phyloP scores from a whole-genome alignment of 2,888 invertebrate species.

The Pteria penguin region DNA sequence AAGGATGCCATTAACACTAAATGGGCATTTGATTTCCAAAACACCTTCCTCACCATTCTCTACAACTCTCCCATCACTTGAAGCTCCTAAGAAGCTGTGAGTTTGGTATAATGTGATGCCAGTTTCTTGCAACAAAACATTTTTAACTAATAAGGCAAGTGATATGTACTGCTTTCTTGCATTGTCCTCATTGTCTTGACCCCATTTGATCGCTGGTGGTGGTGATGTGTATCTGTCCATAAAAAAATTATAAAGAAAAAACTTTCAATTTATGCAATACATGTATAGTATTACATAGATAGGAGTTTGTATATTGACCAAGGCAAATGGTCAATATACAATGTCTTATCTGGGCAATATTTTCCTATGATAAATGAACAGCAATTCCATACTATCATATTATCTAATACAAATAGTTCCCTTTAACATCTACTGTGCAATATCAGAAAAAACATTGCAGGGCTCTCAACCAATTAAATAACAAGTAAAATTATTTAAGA shows the following conservation, averaged over 20 bases:
- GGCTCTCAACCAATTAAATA: no score
- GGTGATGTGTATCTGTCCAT: slow-evolving; percentile 1
- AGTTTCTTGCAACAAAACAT: neutral
- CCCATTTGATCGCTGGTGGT: slow-evolving; percentile 19
- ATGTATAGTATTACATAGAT: no score
- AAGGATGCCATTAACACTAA: slow-evolving; percentile 1
- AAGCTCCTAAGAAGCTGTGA: slow-evolving; percentile 24
- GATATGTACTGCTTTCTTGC: slow-evolving; percentile 6
- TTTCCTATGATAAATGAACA: no score
- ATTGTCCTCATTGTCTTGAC: neutral
- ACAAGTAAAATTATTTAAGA: no score
- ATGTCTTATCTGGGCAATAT: no score
- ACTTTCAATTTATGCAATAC: no score
- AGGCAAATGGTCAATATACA: no score
- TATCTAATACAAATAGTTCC: no score
- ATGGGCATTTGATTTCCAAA: slow-evolving; percentile 35
- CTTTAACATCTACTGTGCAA: no score
- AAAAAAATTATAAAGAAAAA: neutral
- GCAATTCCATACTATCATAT: no score
- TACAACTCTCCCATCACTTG: slow-evolving; percentile 20
- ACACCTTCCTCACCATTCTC: slow-evolving; percentile 7
- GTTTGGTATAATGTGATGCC: slow-evolving; percentile 12
- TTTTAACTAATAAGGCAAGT: neutral
- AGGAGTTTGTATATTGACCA: no score
- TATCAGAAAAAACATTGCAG: no score